Conservation (phyloP, 1,140 invertebrate genomes). For the Goniozus legneri region DNA sequence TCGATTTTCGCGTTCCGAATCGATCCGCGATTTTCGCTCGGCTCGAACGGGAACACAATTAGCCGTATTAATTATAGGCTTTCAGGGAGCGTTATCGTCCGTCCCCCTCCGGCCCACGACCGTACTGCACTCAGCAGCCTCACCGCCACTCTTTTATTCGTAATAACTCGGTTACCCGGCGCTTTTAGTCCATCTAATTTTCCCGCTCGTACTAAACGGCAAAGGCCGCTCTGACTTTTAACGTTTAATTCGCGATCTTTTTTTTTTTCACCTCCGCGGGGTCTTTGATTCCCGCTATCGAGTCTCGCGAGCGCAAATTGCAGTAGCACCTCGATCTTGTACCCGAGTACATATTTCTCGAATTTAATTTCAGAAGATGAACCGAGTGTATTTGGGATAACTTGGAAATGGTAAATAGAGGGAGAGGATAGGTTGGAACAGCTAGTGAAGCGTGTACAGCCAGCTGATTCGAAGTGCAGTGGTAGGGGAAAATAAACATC, state of each 20-base stretch:
- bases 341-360: too few relatives aligned
- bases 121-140: slow-evolving; percentile 20
- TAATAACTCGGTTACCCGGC: slow-evolving; percentile 39
- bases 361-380: background rate
- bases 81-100: slow-evolving; percentile 28
- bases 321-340: too few relatives aligned
- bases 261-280: too few relatives aligned
- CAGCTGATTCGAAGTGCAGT: too few relatives aligned
- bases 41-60: slow-evolving; percentile 38
- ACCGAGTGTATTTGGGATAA: background rate
- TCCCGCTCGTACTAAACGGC: slow-evolving; percentile 18
- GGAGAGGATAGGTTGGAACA: too few relatives aligned
- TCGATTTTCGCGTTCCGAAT: too few relatives aligned
- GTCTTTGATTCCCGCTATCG: too few relatives aligned
- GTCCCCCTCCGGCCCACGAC: slow-evolving; percentile 14
- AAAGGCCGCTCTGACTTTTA: background rate
- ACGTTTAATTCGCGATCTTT: too few relatives aligned
- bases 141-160: slow-evolving; percentile 36
- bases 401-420: too few relatives aligned
- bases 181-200: slow-evolving; percentile 34
- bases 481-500: too few relatives aligned
- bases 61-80: slow-evolving; percentile 43
- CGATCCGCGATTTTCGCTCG: slow-evolving; percentile 6
- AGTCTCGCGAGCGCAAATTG: too few relatives aligned
- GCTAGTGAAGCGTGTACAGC: too few relatives aligned